These are phyloP conservation scores for Platycnemis pennipes DNA, from an alignment of 2,888 invertebrate genomes.

Conservation along the genomic window DNA sequence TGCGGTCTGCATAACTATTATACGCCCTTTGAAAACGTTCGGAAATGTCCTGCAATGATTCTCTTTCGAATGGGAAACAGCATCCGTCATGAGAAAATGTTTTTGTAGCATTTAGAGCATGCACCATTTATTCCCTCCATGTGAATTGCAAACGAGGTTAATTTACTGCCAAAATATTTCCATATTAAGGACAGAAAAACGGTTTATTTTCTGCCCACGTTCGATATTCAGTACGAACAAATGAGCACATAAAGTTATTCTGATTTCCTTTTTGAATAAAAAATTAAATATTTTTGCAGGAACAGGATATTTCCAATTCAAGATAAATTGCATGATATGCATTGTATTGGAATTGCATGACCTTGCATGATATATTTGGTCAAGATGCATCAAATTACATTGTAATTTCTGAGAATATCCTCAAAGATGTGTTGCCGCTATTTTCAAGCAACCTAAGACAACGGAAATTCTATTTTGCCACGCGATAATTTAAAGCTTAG, in stretches of 20 bases:
- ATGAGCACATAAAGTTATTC: constrained; percentile 9
- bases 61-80: constrained; percentile 36
- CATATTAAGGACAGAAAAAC: background rate
- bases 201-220: background rate
- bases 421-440: too few relatives aligned
- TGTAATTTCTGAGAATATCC: too few relatives aligned
- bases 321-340: too few relatives aligned
- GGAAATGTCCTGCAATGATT: constrained; percentile 1
- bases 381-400: too few relatives aligned
- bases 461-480: too few relatives aligned
- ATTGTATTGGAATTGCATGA: too few relatives aligned
- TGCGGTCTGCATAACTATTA: constrained; percentile 39
- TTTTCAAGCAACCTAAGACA: too few relatives aligned
- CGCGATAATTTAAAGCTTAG: too few relatives aligned
- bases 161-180: background rate
- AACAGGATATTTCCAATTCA: background rate
- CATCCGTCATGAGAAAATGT: constrained; percentile 39
- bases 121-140: constrained; percentile 13
- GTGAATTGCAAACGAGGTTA: constrained; percentile 39
- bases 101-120: constrained; percentile 22
- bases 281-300: background rate
- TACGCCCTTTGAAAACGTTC: constrained; percentile 28
- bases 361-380: too few relatives aligned
- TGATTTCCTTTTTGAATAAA: background rate
- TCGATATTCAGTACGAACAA: background rate